A percentile compares a stretch with the other conserved stretches of the same genome.
Conservation (phyloP, 2,797 vertebrate genomes). For the Hypotaenidia okinawae region DNA sequence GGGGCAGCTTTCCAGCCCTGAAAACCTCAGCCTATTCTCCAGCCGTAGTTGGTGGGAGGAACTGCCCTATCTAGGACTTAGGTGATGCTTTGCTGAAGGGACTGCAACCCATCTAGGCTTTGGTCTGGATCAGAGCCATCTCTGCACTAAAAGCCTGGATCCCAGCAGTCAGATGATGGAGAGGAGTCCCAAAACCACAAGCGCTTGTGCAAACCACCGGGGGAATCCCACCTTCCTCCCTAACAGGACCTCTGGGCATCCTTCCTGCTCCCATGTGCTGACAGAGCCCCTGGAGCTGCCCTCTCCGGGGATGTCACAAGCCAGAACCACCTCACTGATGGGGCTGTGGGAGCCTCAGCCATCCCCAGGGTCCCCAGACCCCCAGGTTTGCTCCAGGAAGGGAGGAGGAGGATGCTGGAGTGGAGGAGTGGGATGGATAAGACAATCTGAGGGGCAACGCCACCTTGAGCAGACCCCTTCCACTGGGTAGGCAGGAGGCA, state of each 20-base stretch:
- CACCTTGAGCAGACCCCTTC: neutral
- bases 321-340: neutral
- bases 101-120: neutral
- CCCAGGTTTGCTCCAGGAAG: neutral
- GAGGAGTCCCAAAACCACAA: neutral
- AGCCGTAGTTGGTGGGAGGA: neutral
- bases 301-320: neutral
- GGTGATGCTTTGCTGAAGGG: neutral
- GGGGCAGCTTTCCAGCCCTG: neutral
- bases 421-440: neutral
- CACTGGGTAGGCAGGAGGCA: neutral
- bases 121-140: neutral
- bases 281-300: neutral
- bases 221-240: neutral
- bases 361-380: too few relatives aligned
- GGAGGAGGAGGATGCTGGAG: neutral
- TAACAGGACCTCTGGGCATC: neutral
- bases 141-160: neutral
- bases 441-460: neutral
- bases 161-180: fast-evolving
- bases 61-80: neutral
- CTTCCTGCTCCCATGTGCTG: neutral
- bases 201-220: neutral
- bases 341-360: neutral
- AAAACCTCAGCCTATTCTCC: neutral